Conservation (phyloP, 2,113 vertebrate species). For the Serilophus lunatus region DNA sequence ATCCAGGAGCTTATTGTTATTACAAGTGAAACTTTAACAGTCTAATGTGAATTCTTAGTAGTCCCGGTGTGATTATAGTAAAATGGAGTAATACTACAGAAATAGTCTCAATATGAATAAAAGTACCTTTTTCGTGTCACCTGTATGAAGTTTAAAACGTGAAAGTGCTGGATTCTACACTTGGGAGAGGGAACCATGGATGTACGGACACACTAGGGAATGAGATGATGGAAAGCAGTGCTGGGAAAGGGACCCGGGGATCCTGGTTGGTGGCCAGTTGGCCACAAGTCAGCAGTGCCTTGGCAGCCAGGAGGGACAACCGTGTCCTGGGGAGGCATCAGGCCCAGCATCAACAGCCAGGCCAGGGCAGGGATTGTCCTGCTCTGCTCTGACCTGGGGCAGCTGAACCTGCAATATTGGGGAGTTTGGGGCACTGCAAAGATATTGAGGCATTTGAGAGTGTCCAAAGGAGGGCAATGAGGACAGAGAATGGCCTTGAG, state of each 20-base stretch:
- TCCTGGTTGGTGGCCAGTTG: fast-evolving
- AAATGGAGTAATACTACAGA: neutral
- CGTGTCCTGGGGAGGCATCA: neutral
- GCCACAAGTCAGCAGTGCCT: neutral
- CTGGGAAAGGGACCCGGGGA: no score
- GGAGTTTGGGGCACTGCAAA: fast-evolving
- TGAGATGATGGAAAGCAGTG: neutral
- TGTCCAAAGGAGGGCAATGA: fast-evolving
- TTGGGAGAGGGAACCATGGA: fast-evolving
- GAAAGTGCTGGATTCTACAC: fast-evolving
- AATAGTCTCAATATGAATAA: neutral
- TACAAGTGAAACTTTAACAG: neutral
- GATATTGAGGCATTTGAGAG: fast-evolving
- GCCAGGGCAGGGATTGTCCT: neutral
- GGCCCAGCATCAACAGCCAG: fast-evolving
- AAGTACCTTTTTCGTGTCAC: neutral
- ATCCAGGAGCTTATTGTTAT: neutral
- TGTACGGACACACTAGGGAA: fast-evolving
- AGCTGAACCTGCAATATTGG: fast-evolving
- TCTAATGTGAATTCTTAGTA: neutral
- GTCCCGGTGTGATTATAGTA: neutral
- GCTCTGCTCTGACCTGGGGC: fast-evolving
- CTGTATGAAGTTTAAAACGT: fast-evolving
- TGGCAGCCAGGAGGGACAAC: neutral
- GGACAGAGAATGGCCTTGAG: neutral